Evolutionary conservation across 2,113 vertebrate species (phyloP), one percentile per base, ranked within the genome.

Genomic region (Agapornis roseicollis): DNA sequence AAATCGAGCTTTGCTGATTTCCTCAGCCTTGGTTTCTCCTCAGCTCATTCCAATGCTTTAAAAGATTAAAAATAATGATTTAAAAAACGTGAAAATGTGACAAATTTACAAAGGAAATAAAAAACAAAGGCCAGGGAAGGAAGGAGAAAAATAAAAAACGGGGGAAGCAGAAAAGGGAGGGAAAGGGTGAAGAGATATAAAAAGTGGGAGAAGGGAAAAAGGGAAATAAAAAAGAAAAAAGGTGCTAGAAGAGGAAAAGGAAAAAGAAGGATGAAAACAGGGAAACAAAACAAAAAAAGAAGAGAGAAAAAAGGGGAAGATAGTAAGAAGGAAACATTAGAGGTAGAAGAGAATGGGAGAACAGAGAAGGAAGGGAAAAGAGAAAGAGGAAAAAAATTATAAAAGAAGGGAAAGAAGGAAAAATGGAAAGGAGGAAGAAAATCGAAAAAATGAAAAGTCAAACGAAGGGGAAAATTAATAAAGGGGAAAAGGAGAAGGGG

Each of bases 381-480:
- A 27, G 25, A 33, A 13, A 63, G 17, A 28, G 7, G 3, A 4
- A 31, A 3, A 31, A 17, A 47, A 28, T 1, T 3, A 8, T 23
- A 24, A 47, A 47, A 5, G 7, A 6, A 4, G 9, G 15, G 3
- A 71, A 17, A 6, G 3, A 9, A 46, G 19, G 2, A 2, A 42
- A 33, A n/a, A 46, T 11, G 3, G 4, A 19, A 50, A 49, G 3
- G 52, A 5, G 20, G 47, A 10, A 44, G 25, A 50, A 88, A 80
- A 7, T 5, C 1, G 0, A 1, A 5, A 23, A 61, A 17, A 6
- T 0, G 9, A 17, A 47, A 11, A 18, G 7, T 24, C 6, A 33
- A 47, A 31, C 31, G 19, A 53, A 58, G 3, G 2, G 6, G 7
- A 39, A 39, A 77, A 47, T 9, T 0, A 39, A 37, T 6, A 13